Percentiles rank a stretch among this genome's conserved stretches.
Conservation (phyloP, 2,888 invertebrate genomes). For the Anthophora plumipes region DNA sequence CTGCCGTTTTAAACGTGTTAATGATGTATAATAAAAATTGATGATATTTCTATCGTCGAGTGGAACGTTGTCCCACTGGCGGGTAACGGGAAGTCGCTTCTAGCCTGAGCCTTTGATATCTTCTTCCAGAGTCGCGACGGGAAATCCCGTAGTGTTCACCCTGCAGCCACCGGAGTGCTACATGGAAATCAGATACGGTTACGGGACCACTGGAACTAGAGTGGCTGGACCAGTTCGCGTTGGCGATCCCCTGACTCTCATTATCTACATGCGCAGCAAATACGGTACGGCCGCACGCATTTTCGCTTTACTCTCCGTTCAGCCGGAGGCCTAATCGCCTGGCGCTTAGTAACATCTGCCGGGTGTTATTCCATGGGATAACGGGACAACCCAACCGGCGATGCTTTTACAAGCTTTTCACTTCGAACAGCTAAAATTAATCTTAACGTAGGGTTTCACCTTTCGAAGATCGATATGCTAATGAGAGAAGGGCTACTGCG, state of each 20-base stretch:
- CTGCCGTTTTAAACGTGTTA: no score
- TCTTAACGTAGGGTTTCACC: background rate
- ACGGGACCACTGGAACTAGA: conserved; percentile 93
- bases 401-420: background rate
- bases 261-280: conserved; percentile 97
- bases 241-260: conserved; percentile 95
- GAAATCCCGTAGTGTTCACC: conserved; percentile 97
- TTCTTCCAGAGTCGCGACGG: conserved; percentile 93
- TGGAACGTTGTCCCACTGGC: conserved; percentile 23
- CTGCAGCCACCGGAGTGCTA: conserved; percentile 97
- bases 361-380: conserved; percentile 50
- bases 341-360: conserved; percentile 54
- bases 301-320: conserved; percentile 45
- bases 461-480: background rate
- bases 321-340: conserved; percentile 43
- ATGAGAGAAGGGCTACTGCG: background rate
- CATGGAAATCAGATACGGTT: conserved; percentile 97
- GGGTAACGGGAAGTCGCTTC: conserved; percentile 47
- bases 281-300: conserved; percentile 88
- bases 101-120: conserved; percentile 47
- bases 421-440: conserved; percentile 38
- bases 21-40: no score
- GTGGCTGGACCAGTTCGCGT: conserved; percentile 96
- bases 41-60: no score
- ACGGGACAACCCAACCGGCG: conserved; percentile 49